These are phyloP conservation scores for Bradypodion pumilum DNA, from an alignment of 2,797 vertebrate species.

Conservation along the genomic window DNA sequence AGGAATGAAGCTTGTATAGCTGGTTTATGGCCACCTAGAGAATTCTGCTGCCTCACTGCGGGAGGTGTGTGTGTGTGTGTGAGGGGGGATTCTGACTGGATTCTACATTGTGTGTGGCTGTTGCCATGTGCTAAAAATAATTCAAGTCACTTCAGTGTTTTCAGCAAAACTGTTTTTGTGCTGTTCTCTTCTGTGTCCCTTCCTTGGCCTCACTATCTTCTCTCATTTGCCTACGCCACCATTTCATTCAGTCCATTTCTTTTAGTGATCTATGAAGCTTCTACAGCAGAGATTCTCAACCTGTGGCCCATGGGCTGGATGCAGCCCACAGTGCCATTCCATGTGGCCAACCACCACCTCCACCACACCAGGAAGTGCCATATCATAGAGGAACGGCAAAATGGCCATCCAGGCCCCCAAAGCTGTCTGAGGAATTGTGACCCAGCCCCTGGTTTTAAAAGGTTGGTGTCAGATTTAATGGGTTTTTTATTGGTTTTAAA, in stretches of 20 bases:
- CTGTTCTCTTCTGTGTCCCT: not conserved
- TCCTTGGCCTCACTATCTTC: not conserved
- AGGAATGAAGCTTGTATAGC: constrained; percentile 67
- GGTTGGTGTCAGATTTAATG: no score
- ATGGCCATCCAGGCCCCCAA: no score
- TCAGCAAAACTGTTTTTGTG: not conserved
- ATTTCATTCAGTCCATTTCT: not conserved
- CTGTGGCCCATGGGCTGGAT: no score
- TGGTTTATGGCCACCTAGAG: constrained; percentile 69
- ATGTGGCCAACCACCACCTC: no score
- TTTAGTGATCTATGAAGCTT: not conserved
- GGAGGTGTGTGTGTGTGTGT: no score
- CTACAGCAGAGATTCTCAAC: no score
- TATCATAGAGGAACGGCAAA: no score
- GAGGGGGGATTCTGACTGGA: constrained; percentile 51
- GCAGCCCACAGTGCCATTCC: no score
- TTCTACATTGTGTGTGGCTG: constrained; percentile 10
- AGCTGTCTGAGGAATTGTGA: no score
- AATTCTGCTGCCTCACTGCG: constrained; percentile 60
- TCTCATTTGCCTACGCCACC: not conserved
- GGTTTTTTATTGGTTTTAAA: no score
- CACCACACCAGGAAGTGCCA: no score
- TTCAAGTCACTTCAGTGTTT: constrained; percentile 29
- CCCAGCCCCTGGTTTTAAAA: no score
- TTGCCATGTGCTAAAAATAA: constrained; percentile 31